Percentiles rank a stretch among this genome's conserved stretches.
Evolutionary conservation across 2,888 invertebrate species (phyloP).

Genomic region (Taphrorychus bicolor): DNA sequence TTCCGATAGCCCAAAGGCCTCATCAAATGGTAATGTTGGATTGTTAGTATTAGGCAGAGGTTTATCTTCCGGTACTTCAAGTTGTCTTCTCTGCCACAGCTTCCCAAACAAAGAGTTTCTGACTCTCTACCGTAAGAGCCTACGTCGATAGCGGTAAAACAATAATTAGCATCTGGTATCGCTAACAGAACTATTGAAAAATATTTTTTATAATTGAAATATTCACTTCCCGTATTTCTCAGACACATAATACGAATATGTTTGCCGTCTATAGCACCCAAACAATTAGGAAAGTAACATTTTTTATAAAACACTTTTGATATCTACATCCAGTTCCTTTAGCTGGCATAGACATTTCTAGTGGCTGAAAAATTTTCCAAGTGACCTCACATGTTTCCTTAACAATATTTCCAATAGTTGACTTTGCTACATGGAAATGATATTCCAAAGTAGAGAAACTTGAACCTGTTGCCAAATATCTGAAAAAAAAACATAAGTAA

Average conservation of each 20-base stretch:
- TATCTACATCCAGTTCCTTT: too few species aligned
- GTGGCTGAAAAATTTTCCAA: neutral
- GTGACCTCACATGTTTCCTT: neutral
- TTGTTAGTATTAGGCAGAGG: neutral
- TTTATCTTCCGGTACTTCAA: neutral
- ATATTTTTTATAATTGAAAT: conserved; percentile 38
- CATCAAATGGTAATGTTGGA: neutral
- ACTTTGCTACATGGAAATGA: neutral
- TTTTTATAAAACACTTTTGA: too few species aligned
- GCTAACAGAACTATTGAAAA: conserved; percentile 34
- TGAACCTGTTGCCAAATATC: neutral
- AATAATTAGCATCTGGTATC: conserved; percentile 28
- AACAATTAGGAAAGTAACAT: neutral
- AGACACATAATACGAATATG: conserved; percentile 7
- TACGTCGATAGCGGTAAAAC: conserved; percentile 27
- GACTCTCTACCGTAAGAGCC: conserved; percentile 21
- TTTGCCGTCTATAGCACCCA: neutral
- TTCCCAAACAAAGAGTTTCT: neutral
- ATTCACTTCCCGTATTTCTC: conserved; percentile 19
- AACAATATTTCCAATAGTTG: neutral
- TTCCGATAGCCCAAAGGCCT: neutral
- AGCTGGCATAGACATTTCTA: neutral
- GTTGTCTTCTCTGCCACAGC: neutral
- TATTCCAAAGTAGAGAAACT: neutral
- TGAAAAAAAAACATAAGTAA: neutral